Evolutionary conservation across 2,113 vertebrate genomes (phyloP).

Genomic region (Lates calcarifer): DNA sequence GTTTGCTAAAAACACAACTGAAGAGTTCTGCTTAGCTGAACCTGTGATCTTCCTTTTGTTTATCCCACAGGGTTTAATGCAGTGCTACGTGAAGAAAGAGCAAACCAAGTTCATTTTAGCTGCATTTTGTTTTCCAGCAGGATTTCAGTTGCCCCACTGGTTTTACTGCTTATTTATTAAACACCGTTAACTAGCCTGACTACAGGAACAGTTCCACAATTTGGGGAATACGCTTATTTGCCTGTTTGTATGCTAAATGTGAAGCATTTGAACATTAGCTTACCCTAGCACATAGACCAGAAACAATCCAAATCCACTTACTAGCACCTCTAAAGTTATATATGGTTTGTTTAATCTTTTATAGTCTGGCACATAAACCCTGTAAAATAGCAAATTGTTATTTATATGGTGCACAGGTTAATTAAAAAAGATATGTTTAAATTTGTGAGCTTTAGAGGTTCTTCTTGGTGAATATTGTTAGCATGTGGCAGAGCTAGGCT

Average conservation of each 20-base stretch:
- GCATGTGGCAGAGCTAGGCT: too few relatives aligned
- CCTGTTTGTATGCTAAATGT: not conserved
- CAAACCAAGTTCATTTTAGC: not conserved
- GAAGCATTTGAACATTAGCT: not conserved
- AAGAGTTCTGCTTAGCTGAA: not conserved
- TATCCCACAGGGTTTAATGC: not conserved
- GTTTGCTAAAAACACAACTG: not conserved
- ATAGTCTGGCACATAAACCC: not conserved
- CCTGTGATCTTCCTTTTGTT: not conserved
- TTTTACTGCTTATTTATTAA: not conserved
- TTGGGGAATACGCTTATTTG: not conserved
- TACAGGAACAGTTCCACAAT: not conserved
- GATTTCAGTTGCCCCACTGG: not conserved
- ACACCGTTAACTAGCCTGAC: not conserved
- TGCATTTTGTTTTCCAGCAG: conserved; percentile 14
- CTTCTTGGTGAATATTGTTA: too few relatives aligned
- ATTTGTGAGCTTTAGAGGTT: too few relatives aligned
- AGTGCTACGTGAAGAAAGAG: not conserved
- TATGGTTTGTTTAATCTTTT: too few relatives aligned
- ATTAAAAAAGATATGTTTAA: too few relatives aligned
- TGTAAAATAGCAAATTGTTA: not conserved
- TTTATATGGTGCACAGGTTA: too few relatives aligned
- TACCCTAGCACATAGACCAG: not conserved
- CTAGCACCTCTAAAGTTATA: too few relatives aligned
- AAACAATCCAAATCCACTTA: not conserved